Evolutionary conservation across 2,113 vertebrate genomes (phyloP).

Genomic region (Alaudala cheleensis): DNA sequence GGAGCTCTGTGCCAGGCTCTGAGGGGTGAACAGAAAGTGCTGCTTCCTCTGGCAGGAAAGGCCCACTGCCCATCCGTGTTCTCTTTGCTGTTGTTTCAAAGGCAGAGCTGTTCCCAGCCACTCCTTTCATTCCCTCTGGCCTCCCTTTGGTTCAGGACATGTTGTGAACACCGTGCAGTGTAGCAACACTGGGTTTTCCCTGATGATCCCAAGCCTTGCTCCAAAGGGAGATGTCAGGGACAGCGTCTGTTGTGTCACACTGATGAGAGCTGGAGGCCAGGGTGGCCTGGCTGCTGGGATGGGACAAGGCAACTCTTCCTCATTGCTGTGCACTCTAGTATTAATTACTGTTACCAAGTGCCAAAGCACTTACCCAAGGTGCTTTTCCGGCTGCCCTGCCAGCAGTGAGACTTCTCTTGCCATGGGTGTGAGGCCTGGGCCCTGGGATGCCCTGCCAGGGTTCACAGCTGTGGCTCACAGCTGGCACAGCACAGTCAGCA

Average conservation of each 20-base stretch:
- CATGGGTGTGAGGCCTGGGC: background rate
- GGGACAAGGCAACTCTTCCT: background rate
- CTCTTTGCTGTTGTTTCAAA: background rate
- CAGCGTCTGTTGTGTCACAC: accelerated
- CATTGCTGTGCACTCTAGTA: background rate
- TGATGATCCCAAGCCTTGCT: background rate
- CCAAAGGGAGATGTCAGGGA: background rate
- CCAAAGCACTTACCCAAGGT: background rate
- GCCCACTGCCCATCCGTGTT: accelerated
- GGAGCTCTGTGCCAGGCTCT: background rate
- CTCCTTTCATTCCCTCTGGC: background rate
- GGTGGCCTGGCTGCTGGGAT: background rate
- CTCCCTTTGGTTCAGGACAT: background rate
- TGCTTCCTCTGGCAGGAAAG: background rate
- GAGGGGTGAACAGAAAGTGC: background rate
- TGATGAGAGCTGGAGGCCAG: background rate
- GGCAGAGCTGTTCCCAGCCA: background rate
- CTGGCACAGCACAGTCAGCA: background rate
- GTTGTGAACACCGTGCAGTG: background rate
- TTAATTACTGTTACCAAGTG: background rate
- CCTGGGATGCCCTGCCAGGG: accelerated
- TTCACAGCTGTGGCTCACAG: background rate
- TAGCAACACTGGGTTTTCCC: background rate
- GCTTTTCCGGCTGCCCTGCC: background rate
- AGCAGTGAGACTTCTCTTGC: background rate